A percentile compares a stretch with the other conserved stretches of the same genome.
Evolutionary conservation across 53 echinoderm and acorn worm genomes (phyloP).

Genomic region (Temnopleurus reevesii): DNA sequence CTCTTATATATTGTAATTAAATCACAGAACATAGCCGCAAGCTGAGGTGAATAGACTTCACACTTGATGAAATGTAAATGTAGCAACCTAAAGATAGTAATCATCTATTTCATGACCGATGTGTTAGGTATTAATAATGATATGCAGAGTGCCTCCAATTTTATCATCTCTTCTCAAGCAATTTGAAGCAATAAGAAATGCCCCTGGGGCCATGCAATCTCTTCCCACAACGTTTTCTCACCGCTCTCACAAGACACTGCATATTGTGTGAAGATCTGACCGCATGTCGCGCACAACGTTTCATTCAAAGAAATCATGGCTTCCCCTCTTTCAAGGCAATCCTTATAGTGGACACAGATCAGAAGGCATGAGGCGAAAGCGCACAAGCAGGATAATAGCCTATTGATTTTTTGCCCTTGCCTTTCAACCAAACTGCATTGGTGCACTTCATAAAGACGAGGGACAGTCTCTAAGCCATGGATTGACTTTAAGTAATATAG

Average conservation of each 20-base stretch:
- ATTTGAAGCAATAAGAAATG: constrained; percentile 34
- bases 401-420: constrained; percentile 62
- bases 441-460: constrained; percentile 21
- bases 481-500: constrained; percentile 30
- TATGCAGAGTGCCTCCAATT: constrained; percentile 37
- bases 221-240: constrained; percentile 34
- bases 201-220: neutral
- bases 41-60: too few relatives aligned
- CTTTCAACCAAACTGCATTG: constrained; percentile 36
- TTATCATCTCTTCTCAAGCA: constrained; percentile 24
- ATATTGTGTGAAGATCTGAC: constrained; percentile 35
- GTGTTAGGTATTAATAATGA: constrained; percentile 13
- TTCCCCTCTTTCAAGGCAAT: constrained; percentile 1
- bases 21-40: too few relatives aligned
- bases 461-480: constrained; percentile 11
- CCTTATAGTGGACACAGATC: neutral
- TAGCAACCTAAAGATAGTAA: neutral
- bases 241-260: constrained; percentile 4
- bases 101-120: neutral
- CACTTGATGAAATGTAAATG: too few relatives aligned
- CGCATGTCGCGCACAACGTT: constrained; percentile 41
- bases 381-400: constrained; percentile 54
- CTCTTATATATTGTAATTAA: too few relatives aligned
- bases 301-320: constrained; percentile 49
- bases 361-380: constrained; percentile 13